These are phyloP conservation scores for Pomatorhinus ruficollis DNA, from an alignment of 2,113 vertebrate species.

Conservation along the genomic window DNA sequence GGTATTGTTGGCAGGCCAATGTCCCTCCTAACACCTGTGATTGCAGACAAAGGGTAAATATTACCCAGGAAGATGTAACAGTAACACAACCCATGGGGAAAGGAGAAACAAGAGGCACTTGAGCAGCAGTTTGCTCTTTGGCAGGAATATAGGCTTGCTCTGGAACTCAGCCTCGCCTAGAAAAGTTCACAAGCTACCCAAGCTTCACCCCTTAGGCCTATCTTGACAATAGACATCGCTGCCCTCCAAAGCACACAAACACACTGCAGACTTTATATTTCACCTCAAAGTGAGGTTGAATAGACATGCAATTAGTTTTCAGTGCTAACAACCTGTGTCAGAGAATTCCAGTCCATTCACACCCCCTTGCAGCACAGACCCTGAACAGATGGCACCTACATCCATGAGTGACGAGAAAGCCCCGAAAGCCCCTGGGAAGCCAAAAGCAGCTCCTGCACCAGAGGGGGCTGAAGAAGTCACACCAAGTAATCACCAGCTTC, in stretches of 20 bases:
- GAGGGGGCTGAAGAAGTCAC: neutral
- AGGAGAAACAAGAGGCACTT: neutral
- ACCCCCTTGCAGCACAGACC: neutral
- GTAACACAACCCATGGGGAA: neutral
- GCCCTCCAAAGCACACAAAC: neutral
- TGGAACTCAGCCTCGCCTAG: neutral
- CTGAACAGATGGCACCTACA: neutral
- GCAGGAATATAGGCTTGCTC: neutral
- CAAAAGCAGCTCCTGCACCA: neutral
- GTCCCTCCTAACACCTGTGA: neutral
- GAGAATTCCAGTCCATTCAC: neutral
- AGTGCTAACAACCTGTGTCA: neutral
- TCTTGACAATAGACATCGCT: neutral
- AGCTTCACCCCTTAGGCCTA: neutral
- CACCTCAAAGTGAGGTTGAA: neutral
- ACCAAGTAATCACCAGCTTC: neutral
- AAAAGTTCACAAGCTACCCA: neutral
- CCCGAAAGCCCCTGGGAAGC: neutral
- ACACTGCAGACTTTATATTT: neutral
- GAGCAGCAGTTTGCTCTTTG: neutral
- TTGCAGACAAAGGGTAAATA: slow-evolving; percentile 37
- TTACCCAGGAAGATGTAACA: neutral
- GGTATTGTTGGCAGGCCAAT: neutral
- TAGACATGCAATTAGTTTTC: neutral
- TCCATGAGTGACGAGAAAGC: neutral